These are phyloP conservation scores for Meloidogyne chitwoodi DNA, from an alignment of 1,140 invertebrate species.

Conservation along the genomic window DNA sequence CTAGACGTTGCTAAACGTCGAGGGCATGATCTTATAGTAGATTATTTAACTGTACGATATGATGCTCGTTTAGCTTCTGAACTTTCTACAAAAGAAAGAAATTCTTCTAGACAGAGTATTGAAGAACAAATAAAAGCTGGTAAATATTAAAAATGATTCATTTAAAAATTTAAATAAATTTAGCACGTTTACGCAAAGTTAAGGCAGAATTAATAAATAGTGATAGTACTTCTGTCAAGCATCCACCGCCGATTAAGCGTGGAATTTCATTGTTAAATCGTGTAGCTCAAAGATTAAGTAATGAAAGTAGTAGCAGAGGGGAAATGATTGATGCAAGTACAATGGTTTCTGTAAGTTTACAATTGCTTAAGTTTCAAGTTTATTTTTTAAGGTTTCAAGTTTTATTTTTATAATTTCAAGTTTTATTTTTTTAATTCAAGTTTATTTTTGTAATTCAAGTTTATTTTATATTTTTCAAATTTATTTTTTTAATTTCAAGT, in stretches of 20 bases:
- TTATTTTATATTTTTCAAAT: background rate
- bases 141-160: slow-evolving; percentile 4
- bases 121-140: slow-evolving; percentile 41
- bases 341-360: slow-evolving; percentile 11
- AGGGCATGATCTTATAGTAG: slow-evolving; percentile 39
- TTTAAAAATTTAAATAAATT: background rate
- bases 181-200: slow-evolving; percentile 34
- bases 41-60: slow-evolving; percentile 37
- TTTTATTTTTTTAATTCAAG: background rate
- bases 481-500: background rate
- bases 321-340: slow-evolving; percentile 21
- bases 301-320: background rate
- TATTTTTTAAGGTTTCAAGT: background rate
- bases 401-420: background rate
- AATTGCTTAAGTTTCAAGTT: background rate
- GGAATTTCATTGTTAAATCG: slow-evolving; percentile 12
- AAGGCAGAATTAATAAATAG: slow-evolving; percentile 15
- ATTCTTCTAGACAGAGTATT: slow-evolving; percentile 29
- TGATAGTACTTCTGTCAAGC: background rate
- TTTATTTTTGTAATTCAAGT: background rate
- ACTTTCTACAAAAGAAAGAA: slow-evolving; percentile 23
- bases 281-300: background rate
- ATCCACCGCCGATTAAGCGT: background rate
- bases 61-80: slow-evolving; percentile 27
- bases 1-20: slow-evolving; percentile 47